Conservation (phyloP, 2,888 invertebrate species). For the Chydorus sphaericus region DNA sequence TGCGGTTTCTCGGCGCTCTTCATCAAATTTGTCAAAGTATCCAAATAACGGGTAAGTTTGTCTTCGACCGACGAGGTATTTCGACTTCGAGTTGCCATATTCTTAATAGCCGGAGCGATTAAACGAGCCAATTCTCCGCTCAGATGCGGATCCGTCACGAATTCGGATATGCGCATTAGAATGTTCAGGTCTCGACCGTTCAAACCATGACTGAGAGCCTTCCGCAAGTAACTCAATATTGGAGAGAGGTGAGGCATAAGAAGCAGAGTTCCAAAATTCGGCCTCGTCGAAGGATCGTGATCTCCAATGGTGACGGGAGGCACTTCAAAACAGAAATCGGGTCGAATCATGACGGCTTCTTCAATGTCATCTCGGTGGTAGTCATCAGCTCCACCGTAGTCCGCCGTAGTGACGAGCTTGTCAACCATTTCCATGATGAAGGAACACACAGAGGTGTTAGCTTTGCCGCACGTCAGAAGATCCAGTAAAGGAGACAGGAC, state of each 20-base stretch:
- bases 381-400: slow-evolving; percentile 34
- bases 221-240: slow-evolving; percentile 53
- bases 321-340: not conserved
- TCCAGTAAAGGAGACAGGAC: slow-evolving; percentile 52
- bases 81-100: slow-evolving; percentile 31
- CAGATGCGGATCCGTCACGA: slow-evolving; percentile 48
- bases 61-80: slow-evolving; percentile 36
- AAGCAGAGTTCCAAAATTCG: slow-evolving; percentile 57
- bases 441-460: slow-evolving; percentile 47
- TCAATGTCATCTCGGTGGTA: slow-evolving; percentile 14
- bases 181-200: slow-evolving; percentile 56
- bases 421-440: slow-evolving; percentile 58
- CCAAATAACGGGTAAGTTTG: slow-evolving; percentile 49
- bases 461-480: slow-evolving; percentile 52
- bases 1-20: slow-evolving; percentile 48
- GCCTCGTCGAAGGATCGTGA: slow-evolving; percentile 23
- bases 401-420: slow-evolving; percentile 48
- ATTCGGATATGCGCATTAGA: slow-evolving; percentile 56
- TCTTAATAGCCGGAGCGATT: slow-evolving; percentile 52
- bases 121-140: slow-evolving; percentile 54
- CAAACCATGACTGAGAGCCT: slow-evolving; percentile 40
- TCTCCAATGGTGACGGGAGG: not conserved
- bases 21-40: slow-evolving; percentile 57
- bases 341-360: slow-evolving; percentile 3
- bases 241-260: slow-evolving; percentile 54